These are phyloP conservation scores for Callorhinus ursinus DNA, from an alignment of 2,113 vertebrate species.

Conservation along the genomic window DNA sequence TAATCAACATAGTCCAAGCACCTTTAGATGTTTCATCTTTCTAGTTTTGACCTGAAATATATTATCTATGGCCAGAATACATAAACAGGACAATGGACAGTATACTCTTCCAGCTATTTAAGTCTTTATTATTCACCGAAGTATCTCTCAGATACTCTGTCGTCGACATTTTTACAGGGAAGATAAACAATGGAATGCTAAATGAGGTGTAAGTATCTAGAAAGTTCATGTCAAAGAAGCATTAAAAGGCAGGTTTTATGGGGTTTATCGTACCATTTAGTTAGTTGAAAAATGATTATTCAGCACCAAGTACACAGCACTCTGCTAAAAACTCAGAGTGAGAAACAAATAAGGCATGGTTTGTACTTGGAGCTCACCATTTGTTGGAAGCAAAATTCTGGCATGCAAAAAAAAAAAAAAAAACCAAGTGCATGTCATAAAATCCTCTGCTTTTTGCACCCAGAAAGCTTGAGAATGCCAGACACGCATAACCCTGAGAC, in stretches of 20 bases:
- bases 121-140: neutral
- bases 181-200: neutral
- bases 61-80: neutral
- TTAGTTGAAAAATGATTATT: neutral
- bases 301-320: neutral
- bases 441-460: neutral
- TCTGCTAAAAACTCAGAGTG: neutral
- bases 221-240: constrained; percentile 41
- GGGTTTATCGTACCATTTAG: neutral
- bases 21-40: neutral
- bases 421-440: neutral
- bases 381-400: neutral
- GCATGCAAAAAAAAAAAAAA: neutral
- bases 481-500: neutral
- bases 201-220: neutral
- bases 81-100: neutral
- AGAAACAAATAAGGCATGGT: neutral
- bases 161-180: neutral
- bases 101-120: neutral
- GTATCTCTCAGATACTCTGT: neutral
- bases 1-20: neutral
- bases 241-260: neutral
- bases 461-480: neutral
- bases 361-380: neutral
- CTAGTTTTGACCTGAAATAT: neutral